Base-by-base conservation (phyloP, 2,888 invertebrate genomes). In the Ichneumon xanthorius region DNA sequence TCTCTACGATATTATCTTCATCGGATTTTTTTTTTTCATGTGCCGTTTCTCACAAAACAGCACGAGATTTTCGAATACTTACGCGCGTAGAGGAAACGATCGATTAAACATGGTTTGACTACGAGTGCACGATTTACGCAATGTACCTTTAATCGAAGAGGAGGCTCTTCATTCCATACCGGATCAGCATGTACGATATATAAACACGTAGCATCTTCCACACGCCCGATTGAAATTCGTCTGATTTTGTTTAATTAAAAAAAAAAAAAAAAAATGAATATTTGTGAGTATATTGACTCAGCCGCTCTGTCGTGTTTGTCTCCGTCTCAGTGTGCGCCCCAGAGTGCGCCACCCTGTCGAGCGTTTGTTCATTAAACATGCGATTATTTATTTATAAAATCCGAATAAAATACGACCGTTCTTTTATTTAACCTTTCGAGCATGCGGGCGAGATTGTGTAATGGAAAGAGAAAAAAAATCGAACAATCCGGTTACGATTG, bases 51-150 rank as follows among this genome's bases (percentile, higher is more conserved):
- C 61, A 30, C 61, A 16, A 61, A 14, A 33, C 61, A 33, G 30
- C 61, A 61, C 61, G 61, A 61, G 33, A 61, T 7, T 4, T 33
- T 61, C 61, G 61, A 61, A 61, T 61, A 33, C 14, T 61, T 14
- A n/a, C 61, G 48, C 30, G 45, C 26, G 30, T 11, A 76, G 61
- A 63, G 78, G 67, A 68, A 84, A 85, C 85, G 82, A 82, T 85
- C 79, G 82, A 72, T 67, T 65, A 75, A 82, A 71, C 68, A 78
- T 78, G 80, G 80, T 77, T 80, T n/a, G 76, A 77, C 80, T 72
- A 50, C 76, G 58, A 76, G 67, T 76, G 75, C 72, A 61, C 70
- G 63, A 61, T 73, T 50, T 53, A 40, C 48, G 14, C 48, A 53
- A 75, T 73, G 48, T 40, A 73, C 70, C 33, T 48, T 61, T 26